phyloP scores from a whole-genome alignment of 1,140 invertebrate genomes.

The Wiebesia pumilae region DNA sequence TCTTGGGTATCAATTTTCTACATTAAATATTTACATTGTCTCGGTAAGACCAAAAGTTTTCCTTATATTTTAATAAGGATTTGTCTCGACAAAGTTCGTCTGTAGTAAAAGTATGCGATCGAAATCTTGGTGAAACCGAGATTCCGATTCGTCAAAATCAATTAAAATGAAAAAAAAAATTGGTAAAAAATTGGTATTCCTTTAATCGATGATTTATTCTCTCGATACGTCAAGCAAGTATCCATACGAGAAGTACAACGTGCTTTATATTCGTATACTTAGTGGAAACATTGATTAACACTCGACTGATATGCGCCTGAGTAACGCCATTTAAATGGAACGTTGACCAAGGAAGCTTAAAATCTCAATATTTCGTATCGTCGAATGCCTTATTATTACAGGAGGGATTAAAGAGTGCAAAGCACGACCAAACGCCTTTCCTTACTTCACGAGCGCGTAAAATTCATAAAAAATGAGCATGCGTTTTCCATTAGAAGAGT shows the following conservation, averaged over 20 bases:
- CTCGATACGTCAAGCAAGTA: too few species aligned
- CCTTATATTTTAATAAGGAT: too few species aligned
- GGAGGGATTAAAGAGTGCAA: neutral
- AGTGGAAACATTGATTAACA: neutral
- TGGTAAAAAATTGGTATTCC: too few species aligned
- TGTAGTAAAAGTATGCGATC: too few species aligned
- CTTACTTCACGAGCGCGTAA: neutral
- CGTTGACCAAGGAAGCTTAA: neutral
- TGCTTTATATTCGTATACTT: neutral
- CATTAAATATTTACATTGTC: neutral
- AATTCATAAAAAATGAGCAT: neutral
- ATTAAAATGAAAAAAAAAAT: too few species aligned
- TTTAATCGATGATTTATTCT: too few species aligned
- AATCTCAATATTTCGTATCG: neutral
- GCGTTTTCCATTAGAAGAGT: neutral
- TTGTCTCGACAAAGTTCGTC: too few species aligned
- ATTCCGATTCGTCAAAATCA: too few species aligned
- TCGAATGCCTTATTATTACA: conserved; percentile 2
- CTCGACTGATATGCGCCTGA: neutral
- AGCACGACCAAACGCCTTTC: neutral
- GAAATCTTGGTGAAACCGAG: too few species aligned
- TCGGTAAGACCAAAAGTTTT: neutral
- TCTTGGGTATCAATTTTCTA: neutral
- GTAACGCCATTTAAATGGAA: neutral
- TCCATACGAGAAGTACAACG: too few species aligned